Percentiles rank a stretch among this genome's conserved stretches.
These are phyloP conservation scores for Mus spretus DNA, from an alignment of 2,797 vertebrate genomes.

Conservation along the genomic window DNA sequence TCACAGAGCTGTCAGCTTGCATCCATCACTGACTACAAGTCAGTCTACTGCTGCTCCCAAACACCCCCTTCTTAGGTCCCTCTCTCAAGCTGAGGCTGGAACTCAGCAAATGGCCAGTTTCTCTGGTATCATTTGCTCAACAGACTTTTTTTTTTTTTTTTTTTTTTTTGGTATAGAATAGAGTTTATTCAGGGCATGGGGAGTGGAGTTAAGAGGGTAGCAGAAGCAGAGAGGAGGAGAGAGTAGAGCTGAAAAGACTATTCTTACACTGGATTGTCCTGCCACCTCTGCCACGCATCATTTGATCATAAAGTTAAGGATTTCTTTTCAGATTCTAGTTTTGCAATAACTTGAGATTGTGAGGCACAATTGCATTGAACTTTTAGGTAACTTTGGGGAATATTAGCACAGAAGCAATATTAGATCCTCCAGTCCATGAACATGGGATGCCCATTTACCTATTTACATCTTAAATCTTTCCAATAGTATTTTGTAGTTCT, in stretches of 20 bases:
- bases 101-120: neutral
- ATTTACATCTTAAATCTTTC: slow-evolving; percentile 8
- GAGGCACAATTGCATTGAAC: neutral
- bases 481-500: neutral
- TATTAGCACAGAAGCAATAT: neutral
- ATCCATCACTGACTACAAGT: neutral
- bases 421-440: neutral
- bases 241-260: neutral
- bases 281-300: neutral
- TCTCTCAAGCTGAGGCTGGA: neutral
- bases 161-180: too few relatives aligned
- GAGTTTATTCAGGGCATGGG: too few relatives aligned
- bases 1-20: neutral
- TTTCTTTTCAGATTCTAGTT: slow-evolving; percentile 22
- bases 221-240: too few relatives aligned
- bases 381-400: neutral
- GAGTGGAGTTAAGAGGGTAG: too few relatives aligned
- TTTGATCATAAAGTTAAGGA: neutral
- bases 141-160: neutral
- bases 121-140: neutral
- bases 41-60: neutral
- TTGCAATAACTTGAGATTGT: neutral
- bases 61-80: neutral
- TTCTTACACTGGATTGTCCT: neutral
- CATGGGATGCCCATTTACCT: neutral